A percentile compares a stretch with the other conserved stretches of the same genome.
These are phyloP conservation scores for Threskiornis aethiopicus DNA, from an alignment of 2,797 vertebrate genomes.

Conservation along the genomic window DNA sequence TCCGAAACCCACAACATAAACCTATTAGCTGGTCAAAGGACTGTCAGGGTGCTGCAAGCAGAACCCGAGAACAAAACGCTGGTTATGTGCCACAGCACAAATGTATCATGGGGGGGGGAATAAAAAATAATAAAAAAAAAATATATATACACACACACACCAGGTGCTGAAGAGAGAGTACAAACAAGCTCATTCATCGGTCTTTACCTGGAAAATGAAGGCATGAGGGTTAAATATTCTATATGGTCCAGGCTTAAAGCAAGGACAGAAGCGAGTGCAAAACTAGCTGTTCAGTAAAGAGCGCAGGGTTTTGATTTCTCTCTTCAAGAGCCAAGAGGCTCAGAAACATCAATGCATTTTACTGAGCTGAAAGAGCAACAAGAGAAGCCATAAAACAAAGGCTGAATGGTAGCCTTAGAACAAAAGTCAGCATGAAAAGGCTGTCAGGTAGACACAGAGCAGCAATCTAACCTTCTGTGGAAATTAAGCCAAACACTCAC, in stretches of 20 bases:
- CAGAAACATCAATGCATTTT: not conserved
- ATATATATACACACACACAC: not conserved
- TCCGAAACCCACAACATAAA: slow-evolving; percentile 54
- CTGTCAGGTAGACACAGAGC: not conserved
- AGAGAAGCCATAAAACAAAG: slow-evolving; percentile 26
- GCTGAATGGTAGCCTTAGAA: not conserved
- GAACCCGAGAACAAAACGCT: slow-evolving; percentile 28
- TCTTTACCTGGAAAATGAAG: not conserved
- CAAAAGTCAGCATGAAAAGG: not conserved
- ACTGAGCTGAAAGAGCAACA: slow-evolving; percentile 12
- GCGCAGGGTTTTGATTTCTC: not conserved
- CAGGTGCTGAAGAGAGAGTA: not conserved
- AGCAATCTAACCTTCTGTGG: not conserved
- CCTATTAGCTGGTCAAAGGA: slow-evolving; percentile 47
- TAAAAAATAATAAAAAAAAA: not conserved
- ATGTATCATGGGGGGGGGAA: not conserved
- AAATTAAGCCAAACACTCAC: not conserved
- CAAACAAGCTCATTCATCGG: not conserved
- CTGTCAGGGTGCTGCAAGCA: slow-evolving; percentile 9
- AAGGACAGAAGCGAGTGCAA: not conserved
- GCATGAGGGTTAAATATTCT: not conserved
- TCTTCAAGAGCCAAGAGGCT: not conserved
- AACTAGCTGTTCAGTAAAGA: not conserved
- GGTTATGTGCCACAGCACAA: not conserved
- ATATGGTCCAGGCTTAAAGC: not conserved